Base-by-base conservation (phyloP, 2,888 invertebrate genomes). In the Calephelis perditalis region DNA sequence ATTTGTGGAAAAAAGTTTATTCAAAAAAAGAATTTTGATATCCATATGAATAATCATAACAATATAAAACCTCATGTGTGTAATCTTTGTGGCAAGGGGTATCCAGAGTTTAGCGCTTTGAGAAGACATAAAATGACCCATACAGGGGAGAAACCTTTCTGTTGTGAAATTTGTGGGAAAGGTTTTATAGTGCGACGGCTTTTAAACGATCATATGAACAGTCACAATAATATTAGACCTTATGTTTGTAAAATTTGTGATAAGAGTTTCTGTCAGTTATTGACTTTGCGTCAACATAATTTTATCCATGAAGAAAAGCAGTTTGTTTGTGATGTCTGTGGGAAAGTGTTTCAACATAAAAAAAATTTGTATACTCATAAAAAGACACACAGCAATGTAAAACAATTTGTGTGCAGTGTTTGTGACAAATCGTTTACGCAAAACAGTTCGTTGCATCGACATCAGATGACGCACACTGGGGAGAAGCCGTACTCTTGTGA, bases 41-140 rank as follows among this genome's bases (percentile, higher is more conserved):
- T 15, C 3, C 57, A 57, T 5, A 57, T 26, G 8, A 57, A 35
- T 15, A 44, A 44, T 7, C 57, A 57, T 36, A 46, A 15, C 7
- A 12, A 57, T n/a, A n/a, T 57, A 9, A 57, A 57, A n/a, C 45
- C 57, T 0, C 12, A 44, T 5, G 12, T 8, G 9, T 57, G 57
- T 9, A 35, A 57, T 35, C 35, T 57, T 2, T 57, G 57, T 7
- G 57, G 46, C 4, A 46, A 57, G 12, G 12, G 35, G 7, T 46
- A 46, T 36, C 36, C 45, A 11, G 45, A 36, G 7, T 7, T 36
- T 12, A 45, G 11, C 6, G 43, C 40, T 44, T 46, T 57, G 46
- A 45, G 35, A 45, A 57, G 36, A 46, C 57, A 57, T 57, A 45
- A 35, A 11, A 12, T 57, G 8, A 57, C 26, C n/a, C 57, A 57